Percentiles rank a stretch among this genome's conserved stretches.
phyloP scores from a whole-genome alignment of 1,140 invertebrate species.

The Latrodectus geometricus region DNA sequence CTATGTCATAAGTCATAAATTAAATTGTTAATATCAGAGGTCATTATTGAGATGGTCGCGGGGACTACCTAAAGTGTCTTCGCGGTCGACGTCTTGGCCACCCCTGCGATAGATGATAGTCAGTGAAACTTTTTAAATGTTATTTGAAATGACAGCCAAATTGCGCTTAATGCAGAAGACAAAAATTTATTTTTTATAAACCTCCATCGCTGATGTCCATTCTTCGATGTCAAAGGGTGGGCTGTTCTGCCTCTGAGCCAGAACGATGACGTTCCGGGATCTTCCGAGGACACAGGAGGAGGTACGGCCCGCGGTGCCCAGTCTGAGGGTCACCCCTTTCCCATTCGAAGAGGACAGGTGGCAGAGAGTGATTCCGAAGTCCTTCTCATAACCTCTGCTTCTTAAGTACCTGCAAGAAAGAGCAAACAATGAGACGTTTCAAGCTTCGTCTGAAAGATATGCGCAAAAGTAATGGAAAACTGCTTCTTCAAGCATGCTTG shows the following conservation, averaged over 20 bases:
- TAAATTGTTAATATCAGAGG: no score
- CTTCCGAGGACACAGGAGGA: slow-evolving; percentile 38
- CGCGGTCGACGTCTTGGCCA: no score
- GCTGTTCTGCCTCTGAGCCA: slow-evolving; percentile 25
- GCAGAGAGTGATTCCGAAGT: slow-evolving; percentile 48
- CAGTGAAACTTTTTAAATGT: no score
- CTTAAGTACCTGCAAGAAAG: slow-evolving; percentile 22
- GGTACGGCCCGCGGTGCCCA: slow-evolving; percentile 16
- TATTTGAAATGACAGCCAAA: no score
- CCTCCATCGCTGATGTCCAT: slow-evolving; percentile 34
- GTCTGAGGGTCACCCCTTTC: not conserved
- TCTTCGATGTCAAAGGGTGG: slow-evolving; percentile 20
- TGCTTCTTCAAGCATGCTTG: no score
- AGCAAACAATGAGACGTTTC: not conserved
- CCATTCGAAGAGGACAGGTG: slow-evolving; percentile 26
- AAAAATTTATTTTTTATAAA: not conserved
- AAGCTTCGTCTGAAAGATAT: no score
- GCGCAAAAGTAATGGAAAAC: no score
- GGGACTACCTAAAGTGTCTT: no score
- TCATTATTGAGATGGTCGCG: no score
- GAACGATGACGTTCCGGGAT: slow-evolving; percentile 33
- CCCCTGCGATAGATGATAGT: no score
- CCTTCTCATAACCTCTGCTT: not conserved
- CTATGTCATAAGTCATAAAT: no score
- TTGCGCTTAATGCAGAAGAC: no score